Conservation (phyloP, 2,888 invertebrate species). For the Ophioninae sp. region DNA sequence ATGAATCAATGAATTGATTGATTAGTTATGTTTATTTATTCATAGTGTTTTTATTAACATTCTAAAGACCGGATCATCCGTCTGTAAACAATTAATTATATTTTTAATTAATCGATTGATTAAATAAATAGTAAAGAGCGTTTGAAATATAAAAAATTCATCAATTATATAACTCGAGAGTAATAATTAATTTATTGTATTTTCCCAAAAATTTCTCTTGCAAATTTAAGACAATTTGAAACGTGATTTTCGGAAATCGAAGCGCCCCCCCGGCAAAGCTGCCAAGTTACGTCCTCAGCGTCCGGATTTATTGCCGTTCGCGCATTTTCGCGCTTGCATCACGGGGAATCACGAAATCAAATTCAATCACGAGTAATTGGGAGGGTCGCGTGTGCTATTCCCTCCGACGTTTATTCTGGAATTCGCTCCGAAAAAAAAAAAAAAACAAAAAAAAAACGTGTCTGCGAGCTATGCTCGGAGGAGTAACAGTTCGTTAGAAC, state of each 20-base stretch:
- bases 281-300: neutral
- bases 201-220: no score
- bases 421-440: constrained; percentile 34
- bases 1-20: no score
- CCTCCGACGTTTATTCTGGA: constrained; percentile 40
- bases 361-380: constrained; percentile 49
- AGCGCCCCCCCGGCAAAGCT: neutral
- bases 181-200: no score
- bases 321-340: constrained; percentile 18
- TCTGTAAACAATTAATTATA: no score
- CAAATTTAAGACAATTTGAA: neutral
- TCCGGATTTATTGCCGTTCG: neutral
- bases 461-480: constrained; percentile 6
- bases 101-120: no score
- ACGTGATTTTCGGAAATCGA: neutral
- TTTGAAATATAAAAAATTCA: no score
- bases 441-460: no score
- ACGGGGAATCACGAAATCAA: constrained; percentile 36
- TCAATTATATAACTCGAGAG: no score
- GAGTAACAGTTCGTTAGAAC: constrained; percentile 8
- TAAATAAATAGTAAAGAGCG: no score
- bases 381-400: constrained; percentile 33
- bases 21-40: no score
- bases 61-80: no score
- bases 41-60: no score